Evolutionary conservation across 2,797 vertebrate genomes (phyloP).

Genomic region (Syngnathus rostellatus): DNA sequence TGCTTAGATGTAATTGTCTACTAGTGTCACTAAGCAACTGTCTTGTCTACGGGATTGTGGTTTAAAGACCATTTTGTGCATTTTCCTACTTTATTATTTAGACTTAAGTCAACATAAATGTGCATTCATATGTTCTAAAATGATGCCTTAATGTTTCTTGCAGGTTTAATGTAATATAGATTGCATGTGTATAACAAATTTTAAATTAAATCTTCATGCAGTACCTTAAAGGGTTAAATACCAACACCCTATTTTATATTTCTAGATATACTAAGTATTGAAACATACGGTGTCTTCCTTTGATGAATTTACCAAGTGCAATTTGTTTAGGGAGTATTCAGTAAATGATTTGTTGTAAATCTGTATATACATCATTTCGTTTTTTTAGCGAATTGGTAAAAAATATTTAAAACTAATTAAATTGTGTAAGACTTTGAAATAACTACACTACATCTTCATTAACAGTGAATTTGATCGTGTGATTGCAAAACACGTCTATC

Average conservation of each 20-base stretch:
- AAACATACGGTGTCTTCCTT: constrained; percentile 26
- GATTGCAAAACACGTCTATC: not conserved
- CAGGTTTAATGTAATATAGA: constrained; percentile 23
- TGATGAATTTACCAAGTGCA: constrained; percentile 14
- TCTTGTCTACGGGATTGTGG: constrained; percentile 1
- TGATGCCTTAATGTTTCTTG: constrained; percentile 18
- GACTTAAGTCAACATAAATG: constrained; percentile 15
- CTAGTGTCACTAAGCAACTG: constrained; percentile 20
- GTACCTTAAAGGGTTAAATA: constrained; percentile 76
- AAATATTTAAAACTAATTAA: constrained; percentile 18
- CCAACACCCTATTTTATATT: constrained; percentile 79
- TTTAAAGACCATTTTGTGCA: constrained; percentile 16
- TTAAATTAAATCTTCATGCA: constrained; percentile 43
- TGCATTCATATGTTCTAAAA: constrained; percentile 19
- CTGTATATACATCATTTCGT: constrained; percentile 21
- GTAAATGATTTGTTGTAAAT: not conserved
- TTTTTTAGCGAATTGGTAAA: constrained; percentile 28
- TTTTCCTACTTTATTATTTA: constrained; percentile 25
- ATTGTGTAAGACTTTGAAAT: constrained; percentile 9
- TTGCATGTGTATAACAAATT: constrained; percentile 36
- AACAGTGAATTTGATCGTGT: not conserved
- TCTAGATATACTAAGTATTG: constrained; percentile 52
- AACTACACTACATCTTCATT: constrained; percentile 10
- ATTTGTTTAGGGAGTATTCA: constrained; percentile 15
- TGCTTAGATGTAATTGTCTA: constrained; percentile 11